phyloP scores from a whole-genome alignment of 2,797 vertebrate genomes.

The Oryzias sinensis region DNA sequence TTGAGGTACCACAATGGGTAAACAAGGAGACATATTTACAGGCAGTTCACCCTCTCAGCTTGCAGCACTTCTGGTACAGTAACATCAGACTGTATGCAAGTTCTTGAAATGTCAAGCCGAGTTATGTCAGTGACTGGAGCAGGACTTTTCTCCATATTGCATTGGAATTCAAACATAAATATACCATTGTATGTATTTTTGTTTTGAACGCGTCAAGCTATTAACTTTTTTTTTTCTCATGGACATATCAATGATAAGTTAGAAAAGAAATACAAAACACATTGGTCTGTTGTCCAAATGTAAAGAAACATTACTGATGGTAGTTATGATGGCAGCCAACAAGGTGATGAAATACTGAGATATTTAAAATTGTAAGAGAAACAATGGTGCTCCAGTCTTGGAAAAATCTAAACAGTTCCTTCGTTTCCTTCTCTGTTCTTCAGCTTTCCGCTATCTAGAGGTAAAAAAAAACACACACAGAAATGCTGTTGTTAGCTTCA shows the following conservation, averaged over 20 bases:
- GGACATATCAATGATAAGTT: slow-evolving; percentile 72
- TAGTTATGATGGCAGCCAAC: slow-evolving; percentile 83
- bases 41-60: slow-evolving; percentile 81
- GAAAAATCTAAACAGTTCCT: slow-evolving; percentile 61
- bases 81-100: slow-evolving; percentile 78
- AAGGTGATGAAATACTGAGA: slow-evolving; percentile 89
- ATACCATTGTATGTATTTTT: slow-evolving; percentile 73
- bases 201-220: slow-evolving; percentile 65
- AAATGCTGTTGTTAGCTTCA: slow-evolving; percentile 16
- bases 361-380: slow-evolving; percentile 83
- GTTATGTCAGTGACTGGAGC: slow-evolving; percentile 68
- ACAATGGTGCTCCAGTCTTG: slow-evolving; percentile 76
- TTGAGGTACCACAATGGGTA: slow-evolving; percentile 87
- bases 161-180: slow-evolving; percentile 77
- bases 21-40: slow-evolving; percentile 94
- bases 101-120: slow-evolving; percentile 71
- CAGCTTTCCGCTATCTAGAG: slow-evolving; percentile 95
- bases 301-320: slow-evolving; percentile 82
- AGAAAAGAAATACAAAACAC: slow-evolving; percentile 62
- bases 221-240: slow-evolving; percentile 45
- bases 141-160: slow-evolving; percentile 65
- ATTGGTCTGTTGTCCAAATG: slow-evolving; percentile 82
- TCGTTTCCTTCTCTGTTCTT: slow-evolving; percentile 74
- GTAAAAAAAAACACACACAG: slow-evolving; percentile 7
- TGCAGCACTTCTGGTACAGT: slow-evolving; percentile 82